Evolutionary conservation across 2,888 invertebrate species (phyloP), one percentile per base, ranked within the genome.

Genomic region (Altica lythri): DNA sequence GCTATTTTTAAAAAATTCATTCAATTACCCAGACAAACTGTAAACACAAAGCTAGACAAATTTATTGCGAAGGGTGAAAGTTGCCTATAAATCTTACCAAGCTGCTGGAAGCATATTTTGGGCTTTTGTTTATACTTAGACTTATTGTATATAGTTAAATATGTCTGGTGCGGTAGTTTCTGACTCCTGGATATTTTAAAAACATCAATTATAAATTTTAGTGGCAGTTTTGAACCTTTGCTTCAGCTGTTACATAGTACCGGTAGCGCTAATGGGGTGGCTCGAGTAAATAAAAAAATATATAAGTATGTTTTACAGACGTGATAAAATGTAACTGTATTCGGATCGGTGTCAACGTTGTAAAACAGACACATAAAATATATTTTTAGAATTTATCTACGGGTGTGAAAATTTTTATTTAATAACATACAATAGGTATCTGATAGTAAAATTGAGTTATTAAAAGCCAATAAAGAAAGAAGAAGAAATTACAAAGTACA

Each of bases 1-100:
- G n/a, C 40, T 40, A 40, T 40, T 40, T 40, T 40, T 40, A 40
- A 40, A 34, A 16, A 40, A 22, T 22, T 40, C 12, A 40, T 22
- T 22, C 40, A 40, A 19, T 40, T 40, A 40, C 2, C 13, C 12
- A 40, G 12, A 22, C 40, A 22, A 22, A 22, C 4, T 6, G 40
- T 40, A 40, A 40, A 40, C 40, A 40, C 3, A 2, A 1, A 10
- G 12, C 40, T 25, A 40, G 40, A 40, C 25, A 22, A 40, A 40
- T 40, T 40, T 40, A 40, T 40, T 10, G 19, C 38, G 19, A 38
- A 40, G 40, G 40, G 40, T 40, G 19, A 9, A 22, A 40, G 40
- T 8, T 25, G 17, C 9, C 25, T n/a, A 22, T 40, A 40, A 40
- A 40, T 40, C 40, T 10, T 6, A 8, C 22, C 8, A 14, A 22